Evolutionary conservation across 1,140 invertebrate genomes (phyloP), one percentile per base, ranked within the genome.

Genomic region (Drosophila kohkoa): DNA sequence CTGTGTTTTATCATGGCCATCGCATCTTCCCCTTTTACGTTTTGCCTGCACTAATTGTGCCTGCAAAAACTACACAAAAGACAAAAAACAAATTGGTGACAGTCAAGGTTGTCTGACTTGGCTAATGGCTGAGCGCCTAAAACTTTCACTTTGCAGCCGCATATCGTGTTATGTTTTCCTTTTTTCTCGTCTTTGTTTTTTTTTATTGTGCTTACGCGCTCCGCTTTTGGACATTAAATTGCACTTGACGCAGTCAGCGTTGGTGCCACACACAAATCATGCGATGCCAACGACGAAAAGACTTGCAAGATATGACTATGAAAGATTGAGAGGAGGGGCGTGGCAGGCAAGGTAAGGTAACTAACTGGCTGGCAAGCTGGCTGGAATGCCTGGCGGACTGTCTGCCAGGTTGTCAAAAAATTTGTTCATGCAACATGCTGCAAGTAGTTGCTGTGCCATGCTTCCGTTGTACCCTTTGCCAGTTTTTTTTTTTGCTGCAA

Each of bases 101-200:
- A 82, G 79, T 88, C 83, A 88, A 88, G 83, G 83, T 88, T 88
- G 83, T 81, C 83, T 72, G 75, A 15, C 57, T 67, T 68, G 75
- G 75, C 75, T 77, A 74, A 74, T 82, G 65, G 65, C 57, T 54
- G 15, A 30, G 1, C 32, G 58, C 13, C 48, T 51, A 70, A 88
- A 88, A 88, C 85, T 88, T 88, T 88, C 85, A 88, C 85, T 88
- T 88, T 77, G 69, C 28, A 52, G 11, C 68, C 64, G 79, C 80
- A 75, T 68, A 60, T 67, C 68, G 46, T 62, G 63, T 41, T 64
- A 8, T 59, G 38, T 41, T 58, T 58, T 58, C 8, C 13, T 41
- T 43, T 25, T 43, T 55, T 38, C 30, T 15, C 6, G 32, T 25
- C 11, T 13, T 78, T 63, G 10, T 35, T 28, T 45, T 63, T 78